A percentile compares a stretch with the other conserved stretches of the same genome.
These are phyloP conservation scores for Brenthis daphne DNA, from an alignment of 2,888 invertebrate species.

Conservation along the genomic window DNA sequence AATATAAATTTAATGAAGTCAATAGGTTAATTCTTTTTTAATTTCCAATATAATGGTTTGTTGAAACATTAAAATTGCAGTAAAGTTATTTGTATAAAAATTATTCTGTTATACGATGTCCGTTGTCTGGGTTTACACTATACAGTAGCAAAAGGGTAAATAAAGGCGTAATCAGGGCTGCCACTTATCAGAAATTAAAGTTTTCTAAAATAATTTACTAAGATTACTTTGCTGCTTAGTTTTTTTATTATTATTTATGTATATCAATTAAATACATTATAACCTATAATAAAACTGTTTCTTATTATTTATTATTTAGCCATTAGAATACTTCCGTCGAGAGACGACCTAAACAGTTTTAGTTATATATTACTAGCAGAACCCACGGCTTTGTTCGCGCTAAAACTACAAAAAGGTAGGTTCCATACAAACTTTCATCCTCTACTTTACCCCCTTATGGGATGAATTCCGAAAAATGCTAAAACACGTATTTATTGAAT, in stretches of 20 bases:
- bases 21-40: neutral
- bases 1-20: neutral
- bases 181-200: neutral
- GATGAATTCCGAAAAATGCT: no score
- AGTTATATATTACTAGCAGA: no score
- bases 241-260: neutral
- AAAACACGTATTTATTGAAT: no score
- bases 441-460: no score
- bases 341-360: no score
- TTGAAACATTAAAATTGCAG: neutral
- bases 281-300: neutral
- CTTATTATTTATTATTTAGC: neutral
- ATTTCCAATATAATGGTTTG: neutral
- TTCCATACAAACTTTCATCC: no score
- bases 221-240: neutral
- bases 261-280: no score
- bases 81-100: slow-evolving; percentile 15
- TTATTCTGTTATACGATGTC: slow-evolving; percentile 21
- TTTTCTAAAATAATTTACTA: no score
- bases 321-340: no score
- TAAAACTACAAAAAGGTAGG: no score
- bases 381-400: no score
- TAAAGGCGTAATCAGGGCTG: slow-evolving; percentile 19
- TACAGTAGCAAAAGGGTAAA: slow-evolving; percentile 16
- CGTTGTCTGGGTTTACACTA: slow-evolving; percentile 24